Evolutionary conservation across 2,797 vertebrate genomes (phyloP), one percentile per base, ranked within the genome.

Genomic region (Hyperoplus immaculatus): DNA sequence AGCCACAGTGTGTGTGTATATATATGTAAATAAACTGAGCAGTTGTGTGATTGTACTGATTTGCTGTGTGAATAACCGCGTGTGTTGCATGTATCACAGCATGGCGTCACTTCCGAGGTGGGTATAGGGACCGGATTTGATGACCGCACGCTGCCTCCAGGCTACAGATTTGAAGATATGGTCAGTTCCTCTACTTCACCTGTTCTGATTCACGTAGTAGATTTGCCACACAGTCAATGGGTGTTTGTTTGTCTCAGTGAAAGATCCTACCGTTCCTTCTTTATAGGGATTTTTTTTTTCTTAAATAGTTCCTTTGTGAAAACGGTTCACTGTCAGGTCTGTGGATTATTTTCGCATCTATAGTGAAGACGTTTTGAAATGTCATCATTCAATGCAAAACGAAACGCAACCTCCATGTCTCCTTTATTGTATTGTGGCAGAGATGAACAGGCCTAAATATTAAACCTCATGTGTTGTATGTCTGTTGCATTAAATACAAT

Each of bases 61-160:
- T 66, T 70, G 47, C 64, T 29, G 85, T 72, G 58, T 80, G 68
- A 73, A 55, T 92, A 82, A 90, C 65, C 0, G 56, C 80, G 64
- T 82, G 49, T 81, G 80, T 69, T 78, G 93, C 91, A 91, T 88
- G 88, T 91, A 46, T 83, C 85, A 8, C 89, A 96, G 94, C 85
- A 57, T 86, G 80, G 1, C 6, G 0, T 89, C 69, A 89, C 41
- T 2, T 57, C 88, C 29, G 90, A 95, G 59, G 90, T 92, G 16
- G 94, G 56, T 69, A 86, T 93, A 2, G 94, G 93, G 45, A 95
- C 96, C 81, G 97, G 98, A 75, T 97, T 95, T 46, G 93, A 90
- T 89, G 97, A 98, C 0, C 94, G 95, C 83, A 96, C 97, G 0
- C 93, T 98, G 53, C 98, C 97, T 6, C 97, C 97, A 0, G 94